Evolutionary conservation across 2,113 vertebrate genomes (phyloP).

Genomic region (Thymallus thymallus): DNA sequence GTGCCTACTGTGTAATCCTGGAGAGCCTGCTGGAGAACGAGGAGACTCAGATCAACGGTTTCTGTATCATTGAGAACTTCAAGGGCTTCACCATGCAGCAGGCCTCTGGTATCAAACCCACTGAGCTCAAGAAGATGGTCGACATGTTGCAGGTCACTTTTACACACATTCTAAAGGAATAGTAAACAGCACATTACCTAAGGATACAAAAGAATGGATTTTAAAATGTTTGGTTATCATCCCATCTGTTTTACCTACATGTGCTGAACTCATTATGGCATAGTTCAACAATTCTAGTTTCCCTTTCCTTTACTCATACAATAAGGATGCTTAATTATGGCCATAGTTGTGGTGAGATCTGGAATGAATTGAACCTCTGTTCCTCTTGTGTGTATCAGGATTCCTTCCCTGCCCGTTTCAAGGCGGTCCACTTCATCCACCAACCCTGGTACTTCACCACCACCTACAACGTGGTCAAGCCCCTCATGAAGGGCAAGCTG

Average conservation of each 20-base stretch:
- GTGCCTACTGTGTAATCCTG: conserved; percentile 94
- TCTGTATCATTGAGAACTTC: conserved; percentile 98
- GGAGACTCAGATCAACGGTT: conserved; percentile 96
- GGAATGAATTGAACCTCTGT: neutral
- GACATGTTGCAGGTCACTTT: conserved; percentile 90
- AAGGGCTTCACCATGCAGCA: conserved; percentile 96
- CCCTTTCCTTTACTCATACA: too few relatives aligned
- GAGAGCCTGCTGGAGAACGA: conserved; percentile 95
- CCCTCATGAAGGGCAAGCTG: conserved; percentile 93
- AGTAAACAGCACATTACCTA: neutral
- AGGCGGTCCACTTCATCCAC: conserved; percentile 95
- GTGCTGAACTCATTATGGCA: too few relatives aligned
- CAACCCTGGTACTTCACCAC: conserved; percentile 99
- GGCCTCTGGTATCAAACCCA: conserved; percentile 85
- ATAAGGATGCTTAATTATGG: too few relatives aligned
- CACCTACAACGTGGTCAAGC: conserved; percentile 95
- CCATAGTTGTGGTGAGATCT: too few relatives aligned
- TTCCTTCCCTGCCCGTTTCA: conserved; percentile 96
- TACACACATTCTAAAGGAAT: neutral
- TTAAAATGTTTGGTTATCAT: too few relatives aligned
- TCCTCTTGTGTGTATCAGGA: conserved; percentile 73
- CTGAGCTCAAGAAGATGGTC: conserved; percentile 95
- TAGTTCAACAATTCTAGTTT: too few relatives aligned
- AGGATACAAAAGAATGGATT: neutral
- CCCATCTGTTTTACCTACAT: too few relatives aligned